phyloP scores from a whole-genome alignment of 2,888 invertebrate species.

The Myathropa florea region DNA sequence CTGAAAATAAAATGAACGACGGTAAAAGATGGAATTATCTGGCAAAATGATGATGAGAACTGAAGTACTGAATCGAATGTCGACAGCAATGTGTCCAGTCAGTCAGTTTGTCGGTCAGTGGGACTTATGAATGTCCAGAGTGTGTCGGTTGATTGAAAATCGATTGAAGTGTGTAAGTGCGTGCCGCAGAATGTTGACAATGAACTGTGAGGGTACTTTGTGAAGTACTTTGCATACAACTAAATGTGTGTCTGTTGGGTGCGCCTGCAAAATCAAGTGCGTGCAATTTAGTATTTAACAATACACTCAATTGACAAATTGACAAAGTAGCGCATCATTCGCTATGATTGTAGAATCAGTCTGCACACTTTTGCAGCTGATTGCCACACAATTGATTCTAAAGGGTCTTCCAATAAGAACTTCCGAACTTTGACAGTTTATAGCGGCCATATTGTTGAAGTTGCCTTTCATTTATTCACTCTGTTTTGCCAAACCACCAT shows the following conservation, averaged over 20 bases:
- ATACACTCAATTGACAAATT: no score
- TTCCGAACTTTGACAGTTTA: no score
- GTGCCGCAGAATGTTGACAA: slow-evolving; percentile 13
- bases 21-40: background rate
- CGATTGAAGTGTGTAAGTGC: slow-evolving; percentile 9
- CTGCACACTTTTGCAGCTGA: no score
- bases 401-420: no score
- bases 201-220: background rate
- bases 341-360: no score
- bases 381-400: no score
- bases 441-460: no score
- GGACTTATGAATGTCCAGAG: background rate
- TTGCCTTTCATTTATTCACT: no score
- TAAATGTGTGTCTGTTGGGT: background rate
- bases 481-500: no score
- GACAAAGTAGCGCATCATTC: no score
- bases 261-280: no score
- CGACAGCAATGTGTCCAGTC: slow-evolving; percentile 18
- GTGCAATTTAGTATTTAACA: no score
- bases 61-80: slow-evolving; percentile 24
- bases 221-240: background rate
- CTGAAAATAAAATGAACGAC: slow-evolving; percentile 2
- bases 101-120: slow-evolving; percentile 18
- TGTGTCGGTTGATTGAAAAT: slow-evolving; percentile 18
- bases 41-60: slow-evolving; percentile 3